Percentiles rank a stretch among this genome's conserved stretches.
phyloP scores from a whole-genome alignment of 2,888 invertebrate species.

The Apotomis capreana region DNA sequence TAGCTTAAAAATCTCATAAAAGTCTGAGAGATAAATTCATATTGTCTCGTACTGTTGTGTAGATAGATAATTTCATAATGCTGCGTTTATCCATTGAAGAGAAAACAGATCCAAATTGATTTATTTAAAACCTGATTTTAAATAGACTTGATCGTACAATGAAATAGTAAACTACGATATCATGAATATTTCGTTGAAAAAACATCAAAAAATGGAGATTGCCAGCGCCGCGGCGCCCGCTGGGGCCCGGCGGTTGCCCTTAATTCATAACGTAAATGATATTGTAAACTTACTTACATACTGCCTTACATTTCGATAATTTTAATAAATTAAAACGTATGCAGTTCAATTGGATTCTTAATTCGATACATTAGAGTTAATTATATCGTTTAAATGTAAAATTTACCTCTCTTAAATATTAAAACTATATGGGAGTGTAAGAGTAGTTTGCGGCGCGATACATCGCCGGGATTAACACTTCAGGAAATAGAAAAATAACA shows the following conservation, averaged over 20 bases:
- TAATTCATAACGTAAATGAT: conserved; percentile 73
- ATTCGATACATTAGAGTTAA: conserved; percentile 70
- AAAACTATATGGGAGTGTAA: conserved; percentile 57
- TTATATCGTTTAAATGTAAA: conserved; percentile 71
- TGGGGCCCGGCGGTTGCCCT: conserved; percentile 60
- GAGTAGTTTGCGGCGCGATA: conserved; percentile 48
- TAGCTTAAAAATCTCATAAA: conserved; percentile 75
- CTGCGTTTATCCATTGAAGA: conserved; percentile 69
- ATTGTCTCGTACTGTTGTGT: conserved; percentile 64
- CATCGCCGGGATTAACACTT: conserved; percentile 30
- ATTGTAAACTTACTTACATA: conserved; percentile 69
- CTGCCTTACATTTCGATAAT: conserved; percentile 69
- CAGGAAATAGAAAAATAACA: conserved; percentile 29
- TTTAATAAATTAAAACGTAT: conserved; percentile 70
- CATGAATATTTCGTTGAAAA: conserved; percentile 80
- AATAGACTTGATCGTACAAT: conserved; percentile 76
- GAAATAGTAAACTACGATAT: conserved; percentile 76
- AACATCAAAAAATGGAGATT: conserved; percentile 79
- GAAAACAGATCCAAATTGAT: conserved; percentile 82
- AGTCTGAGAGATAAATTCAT: conserved; percentile 78
- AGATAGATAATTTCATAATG: conserved; percentile 77
- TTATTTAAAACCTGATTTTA: conserved; percentile 80
- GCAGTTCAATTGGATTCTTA: conserved; percentile 74
- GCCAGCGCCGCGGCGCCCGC: conserved; percentile 66
- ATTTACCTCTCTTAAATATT: conserved; percentile 70